Base-by-base conservation (phyloP, 2,797 vertebrate genomes). In the Sphaeramia orbicularis region DNA sequence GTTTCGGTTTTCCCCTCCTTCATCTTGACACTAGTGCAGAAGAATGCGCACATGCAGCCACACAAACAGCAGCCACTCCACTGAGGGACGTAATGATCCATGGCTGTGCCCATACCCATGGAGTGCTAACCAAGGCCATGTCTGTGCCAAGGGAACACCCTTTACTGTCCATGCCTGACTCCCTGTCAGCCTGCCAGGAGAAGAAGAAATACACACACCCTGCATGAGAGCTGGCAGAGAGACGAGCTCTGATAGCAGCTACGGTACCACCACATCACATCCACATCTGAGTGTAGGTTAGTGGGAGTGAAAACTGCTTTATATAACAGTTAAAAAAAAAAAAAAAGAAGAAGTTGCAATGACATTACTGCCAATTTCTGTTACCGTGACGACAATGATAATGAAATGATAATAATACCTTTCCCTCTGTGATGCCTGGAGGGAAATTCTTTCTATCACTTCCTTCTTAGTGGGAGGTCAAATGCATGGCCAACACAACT, bases 11-110 rank as follows among this genome's bases (percentile, higher is more conserved):
- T 47, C 42, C 57, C 32, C 74, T 86, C 65, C 53, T 85, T 85
- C 66, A 76, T 80, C 79, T 76, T 84, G 76, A 82, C 78, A 79
- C 47, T 71, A 27, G 52, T 42, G 54, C 50, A 16, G 41, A 57
- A 37, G 41, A 27, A 19, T 15, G 18, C 69, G 15, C 24, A 4
- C 5, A 43, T 54, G 35, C 40, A 35, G 49, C 51, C 71, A 62
- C 71, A 71, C 49, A 53, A 49, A 72, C 49, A 69, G 52, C 67
- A 78, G 71, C 56, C 75, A 48, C 60, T 77, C 77, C 76, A 53
- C 67, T 81, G 84, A 84, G 77, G 67, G 63, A 71, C 52, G 83
- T 93, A 93, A 94, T 93, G 91, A 95, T 92, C 89, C 89, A 71
- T 89, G 76, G 83, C 84, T 36, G 71, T 80, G 80, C 82, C 81